Evolutionary conservation across 2,113 vertebrate species (phyloP).

Genomic region (Nematolebias whitei): DNA sequence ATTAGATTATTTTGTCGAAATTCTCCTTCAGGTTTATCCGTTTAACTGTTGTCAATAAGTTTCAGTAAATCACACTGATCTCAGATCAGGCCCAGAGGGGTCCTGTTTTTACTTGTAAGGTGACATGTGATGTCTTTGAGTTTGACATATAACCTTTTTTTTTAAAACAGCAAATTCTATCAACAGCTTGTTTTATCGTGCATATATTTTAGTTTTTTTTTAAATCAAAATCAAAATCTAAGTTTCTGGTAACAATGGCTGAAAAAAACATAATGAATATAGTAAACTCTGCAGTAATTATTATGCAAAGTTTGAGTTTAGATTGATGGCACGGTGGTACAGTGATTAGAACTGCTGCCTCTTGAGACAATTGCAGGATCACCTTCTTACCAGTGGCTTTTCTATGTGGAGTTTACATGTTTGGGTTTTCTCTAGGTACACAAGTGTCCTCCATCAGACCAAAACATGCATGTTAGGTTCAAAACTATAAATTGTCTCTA

Average conservation of each 20-base stretch:
- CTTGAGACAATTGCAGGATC: no score
- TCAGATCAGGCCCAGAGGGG: constrained; percentile 2
- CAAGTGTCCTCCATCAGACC: no score
- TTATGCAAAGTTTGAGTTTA: no score
- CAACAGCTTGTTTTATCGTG: neutral
- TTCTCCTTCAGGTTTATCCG: constrained; percentile 28
- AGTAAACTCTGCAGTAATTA: no score
- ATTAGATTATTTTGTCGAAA: constrained; percentile 45
- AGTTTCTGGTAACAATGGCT: neutral
- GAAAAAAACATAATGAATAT: no score
- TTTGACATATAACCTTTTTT: constrained; percentile 23
- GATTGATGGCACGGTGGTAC: no score
- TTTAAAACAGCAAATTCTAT: constrained; percentile 1
- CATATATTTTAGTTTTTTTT: neutral
- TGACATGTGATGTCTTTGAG: constrained; percentile 2
- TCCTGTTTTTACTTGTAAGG: neutral
- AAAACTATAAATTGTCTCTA: no score
- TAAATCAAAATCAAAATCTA: neutral
- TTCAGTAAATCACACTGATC: constrained; percentile 17
- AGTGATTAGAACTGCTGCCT: no score
- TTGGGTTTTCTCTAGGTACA: no score
- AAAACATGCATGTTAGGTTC: no score
- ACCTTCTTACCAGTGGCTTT: no score
- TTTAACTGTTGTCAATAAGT: constrained; percentile 25
- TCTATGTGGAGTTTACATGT: no score